Percentiles rank a stretch among this genome's conserved stretches.
These are phyloP conservation scores for human DNA, from an alignment of 2,113 vertebrate species.

Conservation along the genomic window DNA sequence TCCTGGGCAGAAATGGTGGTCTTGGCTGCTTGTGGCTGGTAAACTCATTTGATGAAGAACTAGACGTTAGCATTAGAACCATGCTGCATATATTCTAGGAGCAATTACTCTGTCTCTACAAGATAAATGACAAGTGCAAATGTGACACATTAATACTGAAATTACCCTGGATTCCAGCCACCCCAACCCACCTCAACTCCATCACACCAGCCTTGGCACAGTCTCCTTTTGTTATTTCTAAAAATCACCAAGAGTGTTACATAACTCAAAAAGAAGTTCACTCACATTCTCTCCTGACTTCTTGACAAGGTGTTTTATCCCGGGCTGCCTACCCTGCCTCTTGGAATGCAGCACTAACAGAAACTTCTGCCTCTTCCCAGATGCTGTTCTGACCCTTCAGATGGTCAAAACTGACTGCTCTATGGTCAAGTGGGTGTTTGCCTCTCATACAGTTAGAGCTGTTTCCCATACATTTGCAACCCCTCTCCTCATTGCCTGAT, in stretches of 20 bases:
- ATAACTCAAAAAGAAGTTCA: neutral
- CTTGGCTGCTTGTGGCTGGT: neutral
- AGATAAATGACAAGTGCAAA: neutral
- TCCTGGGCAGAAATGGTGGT: neutral
- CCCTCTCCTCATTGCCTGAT: neutral
- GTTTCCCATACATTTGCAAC: neutral
- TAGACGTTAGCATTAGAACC: neutral
- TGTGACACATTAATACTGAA: neutral
- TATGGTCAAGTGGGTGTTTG: too few species aligned
- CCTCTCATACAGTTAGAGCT: neutral
- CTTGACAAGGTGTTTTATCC: neutral
- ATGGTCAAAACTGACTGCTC: neutral
- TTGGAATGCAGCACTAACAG: neutral
- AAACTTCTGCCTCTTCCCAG: neutral
- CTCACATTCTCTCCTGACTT: neutral
- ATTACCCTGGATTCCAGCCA: neutral
- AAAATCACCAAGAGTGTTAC: neutral
- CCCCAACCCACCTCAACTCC: rapidly evolving
- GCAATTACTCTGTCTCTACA: neutral
- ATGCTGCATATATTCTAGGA: neutral
- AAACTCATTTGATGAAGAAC: neutral
- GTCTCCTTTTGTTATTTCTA: neutral
- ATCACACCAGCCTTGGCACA: neutral
- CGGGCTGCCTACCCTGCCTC: too few species aligned
- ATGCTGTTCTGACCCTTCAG: neutral